Evolutionary conservation across 92 coral and sea anemone genomes (phyloP).

Genomic region (Umimayanthus chanpuru): DNA sequence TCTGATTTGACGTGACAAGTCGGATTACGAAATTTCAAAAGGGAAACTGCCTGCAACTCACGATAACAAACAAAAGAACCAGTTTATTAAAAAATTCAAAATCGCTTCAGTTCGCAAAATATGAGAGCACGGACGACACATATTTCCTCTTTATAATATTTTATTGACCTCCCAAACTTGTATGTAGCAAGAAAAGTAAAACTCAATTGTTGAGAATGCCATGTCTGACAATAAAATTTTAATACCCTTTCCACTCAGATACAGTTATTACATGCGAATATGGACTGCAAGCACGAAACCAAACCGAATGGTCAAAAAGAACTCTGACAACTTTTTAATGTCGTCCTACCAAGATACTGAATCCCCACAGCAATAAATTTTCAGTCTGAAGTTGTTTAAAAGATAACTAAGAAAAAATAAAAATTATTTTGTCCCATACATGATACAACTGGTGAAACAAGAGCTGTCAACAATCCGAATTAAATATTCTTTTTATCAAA

Average conservation of each 20-base stretch:
- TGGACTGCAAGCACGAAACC: neutral
- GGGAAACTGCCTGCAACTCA: neutral
- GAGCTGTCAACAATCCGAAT: conserved; percentile 14
- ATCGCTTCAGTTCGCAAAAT: neutral
- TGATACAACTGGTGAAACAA: neutral
- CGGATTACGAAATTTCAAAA: neutral
- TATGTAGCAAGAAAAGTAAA: neutral
- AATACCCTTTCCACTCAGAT: neutral
- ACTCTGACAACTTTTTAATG: neutral
- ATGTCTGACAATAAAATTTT: neutral
- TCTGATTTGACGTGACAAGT: neutral
- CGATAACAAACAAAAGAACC: neutral
- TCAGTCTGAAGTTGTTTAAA: neutral
- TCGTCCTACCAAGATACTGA: neutral
- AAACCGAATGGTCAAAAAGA: neutral
- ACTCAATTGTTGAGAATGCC: neutral
- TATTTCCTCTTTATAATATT: too few relatives aligned
- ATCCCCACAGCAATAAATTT: neutral
- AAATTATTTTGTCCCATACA: neutral
- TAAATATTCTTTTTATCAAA: conserved; percentile 8
- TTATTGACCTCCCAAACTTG: neutral
- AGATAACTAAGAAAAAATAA: too few relatives aligned
- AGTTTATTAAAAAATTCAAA: too few relatives aligned
- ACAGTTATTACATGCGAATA: neutral
- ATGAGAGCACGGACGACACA: neutral